phyloP scores from a whole-genome alignment of 2,113 vertebrate genomes.

The Pseudopodoces humilis region DNA sequence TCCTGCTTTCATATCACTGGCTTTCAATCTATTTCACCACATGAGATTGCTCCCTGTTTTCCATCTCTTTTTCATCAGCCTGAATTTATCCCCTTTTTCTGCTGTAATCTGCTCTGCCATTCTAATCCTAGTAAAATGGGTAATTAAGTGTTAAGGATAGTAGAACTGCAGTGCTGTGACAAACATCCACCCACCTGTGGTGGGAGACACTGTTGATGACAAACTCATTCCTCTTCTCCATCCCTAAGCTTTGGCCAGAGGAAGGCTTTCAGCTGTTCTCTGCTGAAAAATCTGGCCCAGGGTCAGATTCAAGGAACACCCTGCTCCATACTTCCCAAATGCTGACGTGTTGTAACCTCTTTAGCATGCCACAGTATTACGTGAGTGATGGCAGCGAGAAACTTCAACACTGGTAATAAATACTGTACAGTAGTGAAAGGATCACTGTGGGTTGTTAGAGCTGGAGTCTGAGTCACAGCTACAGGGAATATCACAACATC shows the following conservation, averaged over 20 bases:
- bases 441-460: neutral
- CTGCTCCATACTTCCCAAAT: neutral
- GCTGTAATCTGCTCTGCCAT: neutral
- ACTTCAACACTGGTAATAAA: neutral
- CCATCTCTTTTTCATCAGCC: neutral
- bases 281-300: neutral
- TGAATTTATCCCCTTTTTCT: neutral
- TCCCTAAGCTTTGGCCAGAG: neutral
- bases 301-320: neutral
- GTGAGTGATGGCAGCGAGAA: neutral
- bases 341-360: neutral
- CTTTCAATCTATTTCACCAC: neutral
- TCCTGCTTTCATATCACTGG: neutral
- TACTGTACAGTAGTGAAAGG: neutral
- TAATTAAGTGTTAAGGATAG: neutral
- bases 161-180: neutral
- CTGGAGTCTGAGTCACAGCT: neutral
- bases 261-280: neutral
- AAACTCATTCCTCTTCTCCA: neutral
- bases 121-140: neutral
- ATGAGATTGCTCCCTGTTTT: neutral
- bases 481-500: fast-evolving
- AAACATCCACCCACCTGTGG: neutral
- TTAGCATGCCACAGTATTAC: neutral
- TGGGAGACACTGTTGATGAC: neutral